These are phyloP conservation scores for Amia ocellicauda DNA, from an alignment of 2,113 vertebrate genomes.

Conservation along the genomic window DNA sequence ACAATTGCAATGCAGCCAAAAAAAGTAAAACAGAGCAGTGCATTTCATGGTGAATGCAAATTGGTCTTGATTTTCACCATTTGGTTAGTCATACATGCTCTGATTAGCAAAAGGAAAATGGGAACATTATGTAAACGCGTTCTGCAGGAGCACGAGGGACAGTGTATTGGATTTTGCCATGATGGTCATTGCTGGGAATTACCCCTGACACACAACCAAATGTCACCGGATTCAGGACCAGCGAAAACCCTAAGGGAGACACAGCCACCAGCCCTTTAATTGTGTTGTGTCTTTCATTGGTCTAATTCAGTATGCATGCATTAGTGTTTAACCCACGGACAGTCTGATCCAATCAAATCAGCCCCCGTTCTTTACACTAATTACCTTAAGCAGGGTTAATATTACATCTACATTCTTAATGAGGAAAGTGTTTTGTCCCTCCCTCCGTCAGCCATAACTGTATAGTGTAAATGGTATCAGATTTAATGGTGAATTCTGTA, in stretches of 20 bases:
- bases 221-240: conserved; percentile 29
- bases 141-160: conserved; percentile 43
- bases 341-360: conserved; percentile 34
- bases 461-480: no score
- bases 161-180: conserved; percentile 41
- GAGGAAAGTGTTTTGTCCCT: no score
- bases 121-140: conserved; percentile 63
- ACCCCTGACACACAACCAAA: conserved; percentile 59
- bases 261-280: conserved; percentile 58
- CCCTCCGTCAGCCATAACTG: no score
- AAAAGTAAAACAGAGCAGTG: no score
- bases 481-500: no score
- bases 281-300: conserved; percentile 58
- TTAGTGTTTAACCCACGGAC: conserved; percentile 27
- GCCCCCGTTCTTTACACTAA: conserved; percentile 17
- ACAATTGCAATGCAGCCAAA: no score
- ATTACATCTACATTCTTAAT: no score
- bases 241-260: conserved; percentile 62
- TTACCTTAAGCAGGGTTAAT: conserved; percentile 26
- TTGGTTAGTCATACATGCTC: conserved; percentile 65
- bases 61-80: conserved; percentile 65
- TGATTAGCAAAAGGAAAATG: conserved; percentile 67
- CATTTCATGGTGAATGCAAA: conserved; percentile 58
- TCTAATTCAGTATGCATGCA: conserved; percentile 51
- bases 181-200: conserved; percentile 63